Conservation (phyloP, 2,797 vertebrate species). For the Bradypodion ventrale region DNA sequence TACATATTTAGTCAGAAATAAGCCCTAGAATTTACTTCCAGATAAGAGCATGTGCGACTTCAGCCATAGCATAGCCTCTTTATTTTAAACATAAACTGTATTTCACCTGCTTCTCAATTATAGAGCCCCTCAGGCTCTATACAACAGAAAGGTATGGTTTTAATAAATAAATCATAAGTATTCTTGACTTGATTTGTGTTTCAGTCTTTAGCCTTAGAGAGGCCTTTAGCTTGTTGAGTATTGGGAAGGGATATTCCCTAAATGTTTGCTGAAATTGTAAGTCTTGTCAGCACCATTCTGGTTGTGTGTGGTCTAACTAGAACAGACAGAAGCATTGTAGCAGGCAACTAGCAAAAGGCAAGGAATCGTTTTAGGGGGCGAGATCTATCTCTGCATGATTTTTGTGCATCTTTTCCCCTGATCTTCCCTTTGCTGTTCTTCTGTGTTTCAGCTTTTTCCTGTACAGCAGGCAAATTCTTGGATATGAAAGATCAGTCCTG, state of each 20-base stretch:
- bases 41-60: neutral
- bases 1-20: no score
- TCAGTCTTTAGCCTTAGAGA: neutral
- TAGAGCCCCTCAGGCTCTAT: no score
- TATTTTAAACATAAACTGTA: neutral
- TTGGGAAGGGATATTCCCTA: neutral
- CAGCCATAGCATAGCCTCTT: neutral
- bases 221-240: neutral
- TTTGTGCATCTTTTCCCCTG: neutral
- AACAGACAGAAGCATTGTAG: neutral
- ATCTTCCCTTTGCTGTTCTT: neutral
- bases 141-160: neutral
- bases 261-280: neutral
- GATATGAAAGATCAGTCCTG: conserved; percentile 93
- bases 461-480: conserved; percentile 90
- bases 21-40: neutral
- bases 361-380: neutral
- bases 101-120: no score
- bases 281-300: neutral
- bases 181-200: neutral
- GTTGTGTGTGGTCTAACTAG: neutral
- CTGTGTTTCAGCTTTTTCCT: conserved; percentile 86
- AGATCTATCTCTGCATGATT: neutral
- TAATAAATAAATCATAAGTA: neutral
- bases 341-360: neutral